These are phyloP conservation scores for Tachystola acroxantha DNA, from an alignment of 2,888 invertebrate species.

Conservation along the genomic window DNA sequence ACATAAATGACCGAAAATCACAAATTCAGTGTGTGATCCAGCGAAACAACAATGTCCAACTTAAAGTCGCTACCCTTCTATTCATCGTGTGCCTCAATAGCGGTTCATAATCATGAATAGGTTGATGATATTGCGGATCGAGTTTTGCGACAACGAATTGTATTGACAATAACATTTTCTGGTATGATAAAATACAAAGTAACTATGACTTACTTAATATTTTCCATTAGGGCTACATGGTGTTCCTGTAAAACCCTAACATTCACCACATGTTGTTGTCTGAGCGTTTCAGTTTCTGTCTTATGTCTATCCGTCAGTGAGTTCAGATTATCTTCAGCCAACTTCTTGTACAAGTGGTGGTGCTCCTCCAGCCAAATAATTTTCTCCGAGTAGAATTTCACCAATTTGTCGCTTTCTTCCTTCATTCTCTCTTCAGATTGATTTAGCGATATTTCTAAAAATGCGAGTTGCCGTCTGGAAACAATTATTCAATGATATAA, in stretches of 20 bases:
- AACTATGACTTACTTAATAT: constrained; percentile 73
- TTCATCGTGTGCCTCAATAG: no score
- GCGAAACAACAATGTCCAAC: no score
- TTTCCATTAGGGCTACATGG: constrained; percentile 75
- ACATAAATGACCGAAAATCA: no score
- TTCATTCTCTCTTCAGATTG: constrained; percentile 79
- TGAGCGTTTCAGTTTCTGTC: constrained; percentile 54
- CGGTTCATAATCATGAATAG: no score
- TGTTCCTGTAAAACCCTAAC: constrained; percentile 63
- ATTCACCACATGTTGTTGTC: constrained; percentile 68
- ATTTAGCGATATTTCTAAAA: constrained; percentile 74
- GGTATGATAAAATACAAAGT: no score
- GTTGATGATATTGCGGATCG: no score
- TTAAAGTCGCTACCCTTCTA: no score
- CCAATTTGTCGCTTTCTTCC: constrained; percentile 73
- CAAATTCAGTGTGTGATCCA: no score
- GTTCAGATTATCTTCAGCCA: constrained; percentile 70
- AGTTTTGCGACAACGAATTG: no score
- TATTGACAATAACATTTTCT: no score
- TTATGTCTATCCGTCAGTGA: constrained; percentile 66
- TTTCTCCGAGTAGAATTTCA: constrained; percentile 71
- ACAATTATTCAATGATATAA: background rate
- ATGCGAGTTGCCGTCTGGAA: constrained; percentile 76
- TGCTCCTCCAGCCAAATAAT: constrained; percentile 73
- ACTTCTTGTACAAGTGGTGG: constrained; percentile 64